phyloP scores from a whole-genome alignment of 2,888 invertebrate genomes.

The Agrotis ipsilon region DNA sequence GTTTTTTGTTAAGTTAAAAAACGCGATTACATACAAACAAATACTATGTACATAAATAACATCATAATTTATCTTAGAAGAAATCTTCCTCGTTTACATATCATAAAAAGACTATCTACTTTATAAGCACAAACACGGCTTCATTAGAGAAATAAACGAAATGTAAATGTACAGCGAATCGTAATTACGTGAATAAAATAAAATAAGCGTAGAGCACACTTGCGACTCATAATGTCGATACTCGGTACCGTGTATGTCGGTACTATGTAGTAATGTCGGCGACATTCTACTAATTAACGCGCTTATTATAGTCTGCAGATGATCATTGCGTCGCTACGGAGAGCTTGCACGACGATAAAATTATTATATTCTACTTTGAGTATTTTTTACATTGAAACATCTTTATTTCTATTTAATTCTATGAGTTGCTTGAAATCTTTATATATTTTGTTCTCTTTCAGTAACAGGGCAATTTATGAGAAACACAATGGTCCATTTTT shows the following conservation, averaged over 20 bases:
- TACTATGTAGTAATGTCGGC: conserved; percentile 13
- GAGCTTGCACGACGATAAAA: conserved; percentile 8
- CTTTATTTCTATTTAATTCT: neutral
- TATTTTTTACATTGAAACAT: neutral
- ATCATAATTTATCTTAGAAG: neutral
- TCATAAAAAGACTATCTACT: neutral
- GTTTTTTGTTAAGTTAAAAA: neutral
- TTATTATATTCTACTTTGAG: conserved; percentile 1
- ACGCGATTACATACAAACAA: neutral
- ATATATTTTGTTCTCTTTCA: no score
- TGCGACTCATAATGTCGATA: conserved; percentile 47
- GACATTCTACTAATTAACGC: conserved; percentile 54
- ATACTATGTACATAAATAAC: neutral
- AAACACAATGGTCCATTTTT: no score
- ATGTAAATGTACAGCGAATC: conserved; percentile 19
- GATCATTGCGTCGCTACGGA: conserved; percentile 12
- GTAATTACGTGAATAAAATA: conserved; percentile 15
- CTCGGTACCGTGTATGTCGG: conserved; percentile 19
- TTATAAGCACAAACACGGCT: neutral
- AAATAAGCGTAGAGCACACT: conserved; percentile 43
- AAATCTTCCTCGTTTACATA: neutral
- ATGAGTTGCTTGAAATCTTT: no score
- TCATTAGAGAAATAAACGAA: conserved; percentile 3
- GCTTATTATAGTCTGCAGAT: conserved; percentile 27
- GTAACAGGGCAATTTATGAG: no score